Base-by-base conservation (phyloP, 2,113 vertebrate species). In the Ivindomyrus marchei region DNA sequence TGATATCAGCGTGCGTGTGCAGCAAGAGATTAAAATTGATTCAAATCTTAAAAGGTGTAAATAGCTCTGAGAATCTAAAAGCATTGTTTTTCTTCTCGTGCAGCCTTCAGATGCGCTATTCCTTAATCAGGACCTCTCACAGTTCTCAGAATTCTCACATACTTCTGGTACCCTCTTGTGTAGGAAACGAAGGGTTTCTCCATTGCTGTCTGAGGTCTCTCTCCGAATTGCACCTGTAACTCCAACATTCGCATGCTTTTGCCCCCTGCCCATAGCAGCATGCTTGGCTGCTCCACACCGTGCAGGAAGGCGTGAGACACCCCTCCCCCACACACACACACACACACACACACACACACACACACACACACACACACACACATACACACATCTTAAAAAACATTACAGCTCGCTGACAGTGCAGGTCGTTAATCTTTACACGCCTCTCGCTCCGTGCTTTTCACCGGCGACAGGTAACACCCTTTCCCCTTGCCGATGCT, bases 361-460 rank as follows among this genome's bases (percentile, higher is more conserved):
- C 49, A 27, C 13, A 11, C 83, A 0, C 70, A 70, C 3, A 1
- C 77, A 19, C 17, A 0, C 36, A 42, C 74, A 83, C 8, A 36
- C 46, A 46, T 5, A 19, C 42, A 46, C 80, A 84, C 36, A 45
- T 8, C 45, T 24, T 5, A 13, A 85, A 85, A 85, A 24, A 58
- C 27, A 87, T 27, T 9, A 56, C 27, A 39, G 49, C 17, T 87
- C 15, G 49, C 86, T 53, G 86, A 87, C 49, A 56, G 31, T 45
- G 87, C 56, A 88, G 87, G 53, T 66, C 10, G 53, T 88, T 88
- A 88, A 88, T 88, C 53, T 88, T 66, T 88, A 88, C 36, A 66
- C 19, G 3, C 87, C 56, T 62, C 53, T 45, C 5, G 17, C 15
- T 39, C 15, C 15, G 6, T 42, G 74, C 5, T 80, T 19, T 80